A percentile compares a stretch with the other conserved stretches of the same genome.
Conservation (phyloP, 2,797 vertebrate species). For the Acridotheres tristis region DNA sequence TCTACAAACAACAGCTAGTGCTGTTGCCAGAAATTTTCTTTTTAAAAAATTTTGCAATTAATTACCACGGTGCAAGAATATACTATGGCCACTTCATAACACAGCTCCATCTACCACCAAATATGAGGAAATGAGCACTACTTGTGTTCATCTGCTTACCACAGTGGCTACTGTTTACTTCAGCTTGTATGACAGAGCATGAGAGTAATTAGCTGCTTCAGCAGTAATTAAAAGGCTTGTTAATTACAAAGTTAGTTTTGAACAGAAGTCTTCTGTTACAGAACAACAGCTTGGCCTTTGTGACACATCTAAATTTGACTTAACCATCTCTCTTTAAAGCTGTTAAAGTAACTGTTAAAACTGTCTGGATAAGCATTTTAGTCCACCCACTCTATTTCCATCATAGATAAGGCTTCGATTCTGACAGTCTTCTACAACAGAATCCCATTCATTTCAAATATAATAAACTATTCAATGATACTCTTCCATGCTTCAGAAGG, state of each 20-base stretch:
- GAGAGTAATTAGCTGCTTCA: neutral
- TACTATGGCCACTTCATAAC: neutral
- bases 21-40: neutral
- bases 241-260: neutral
- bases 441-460: neutral
- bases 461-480: neutral
- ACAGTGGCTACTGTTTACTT: neutral
- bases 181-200: neutral
- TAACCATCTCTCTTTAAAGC: neutral
- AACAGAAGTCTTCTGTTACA: neutral
- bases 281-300: neutral
- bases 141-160: neutral
- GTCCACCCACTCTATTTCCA: neutral
- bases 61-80: neutral
- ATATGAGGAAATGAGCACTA: neutral
- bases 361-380: neutral
- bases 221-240: neutral
- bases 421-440: neutral
- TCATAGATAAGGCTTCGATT: neutral
- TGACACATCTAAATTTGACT: neutral
- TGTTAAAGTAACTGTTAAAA: neutral
- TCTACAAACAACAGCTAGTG: neutral
- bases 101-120: neutral
- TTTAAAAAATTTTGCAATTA: neutral
- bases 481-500: neutral